Evolutionary conservation across 2,113 vertebrate species (phyloP), one percentile per base, ranked within the genome.

Genomic region (Otocyon megalotis): DNA sequence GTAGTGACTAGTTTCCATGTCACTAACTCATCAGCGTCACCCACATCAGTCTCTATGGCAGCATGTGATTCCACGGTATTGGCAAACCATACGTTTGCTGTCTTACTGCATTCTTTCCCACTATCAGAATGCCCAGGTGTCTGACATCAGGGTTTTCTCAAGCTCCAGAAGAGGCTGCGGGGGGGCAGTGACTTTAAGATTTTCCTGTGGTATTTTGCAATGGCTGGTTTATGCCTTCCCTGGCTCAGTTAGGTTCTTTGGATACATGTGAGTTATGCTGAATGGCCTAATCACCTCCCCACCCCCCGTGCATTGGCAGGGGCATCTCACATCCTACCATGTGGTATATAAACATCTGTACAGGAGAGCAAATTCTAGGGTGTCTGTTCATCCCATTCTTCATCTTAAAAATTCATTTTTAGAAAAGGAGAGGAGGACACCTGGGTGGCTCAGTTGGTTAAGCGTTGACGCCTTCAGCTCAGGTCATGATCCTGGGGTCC

Each of bases 381-480:
- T 63, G 65, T 35, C 30, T 22, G 20, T 62, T 35, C 32, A 32
- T 69, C 67, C 15, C 19, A 17, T 32, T 79, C 37, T 2, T 58
- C 37, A 87, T 72, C 37, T 54, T 62, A 76, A 76, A 92, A 56
- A 35, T 48, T 93, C 22, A 58, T 48, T 88, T 96, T 74, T 87
- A 58, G 67, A 80, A 54, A 35, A 43, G 43, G 43, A 43, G 43
- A 43, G 43, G 43, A 43, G 43, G 43, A 43, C 43, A 43, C 43
- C 6, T 43, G 43, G 43, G 43, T 43, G 43, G 6, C 43, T 43
- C 7, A 43, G 37, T 43, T 43, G 43, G 43, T 43, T 43, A 43
- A 43, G 43, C 5, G 7, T 43, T n/a, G n/a, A n/a, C n/a, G 43
- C 43, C 43, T 43, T 43, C 43, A 43, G 43, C 43, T 43, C 43